A percentile compares a stretch with the other conserved stretches of the same genome.
These are phyloP conservation scores for Iphiclides podalirius DNA, from an alignment of 2,888 invertebrate genomes.

Conservation along the genomic window DNA sequence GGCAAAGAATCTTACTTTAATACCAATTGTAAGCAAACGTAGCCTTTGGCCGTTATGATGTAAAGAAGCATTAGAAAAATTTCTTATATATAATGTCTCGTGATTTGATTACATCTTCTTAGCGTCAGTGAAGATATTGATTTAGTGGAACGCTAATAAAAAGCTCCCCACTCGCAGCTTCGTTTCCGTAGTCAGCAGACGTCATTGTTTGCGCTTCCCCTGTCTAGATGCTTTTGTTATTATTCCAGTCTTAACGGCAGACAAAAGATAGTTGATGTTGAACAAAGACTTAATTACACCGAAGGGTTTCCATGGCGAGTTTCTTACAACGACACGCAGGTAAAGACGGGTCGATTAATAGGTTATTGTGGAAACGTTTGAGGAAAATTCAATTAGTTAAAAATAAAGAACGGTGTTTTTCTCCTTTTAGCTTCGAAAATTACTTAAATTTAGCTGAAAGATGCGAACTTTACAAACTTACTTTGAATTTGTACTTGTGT, in stretches of 20 bases:
- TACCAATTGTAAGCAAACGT: too few species aligned
- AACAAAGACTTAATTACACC: slow-evolving; percentile 72
- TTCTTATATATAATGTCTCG: too few species aligned
- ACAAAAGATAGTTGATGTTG: slow-evolving; percentile 61
- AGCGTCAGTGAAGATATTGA: slow-evolving; percentile 15
- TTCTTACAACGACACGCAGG: slow-evolving; percentile 48
- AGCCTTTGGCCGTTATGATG: too few species aligned
- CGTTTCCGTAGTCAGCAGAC: slow-evolving; percentile 61
- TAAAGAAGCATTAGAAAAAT: too few species aligned
- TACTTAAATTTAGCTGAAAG: too few species aligned
- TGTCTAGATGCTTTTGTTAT: slow-evolving; percentile 63
- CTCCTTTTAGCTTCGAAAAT: too few species aligned
- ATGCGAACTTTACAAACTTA: too few species aligned
- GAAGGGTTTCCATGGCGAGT: slow-evolving; percentile 53
- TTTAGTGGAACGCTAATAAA: slow-evolving; percentile 38
- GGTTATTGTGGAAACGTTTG: background rate
- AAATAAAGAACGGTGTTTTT: background rate
- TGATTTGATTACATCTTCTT: too few species aligned
- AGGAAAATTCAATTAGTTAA: background rate
- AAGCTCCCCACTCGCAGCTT: slow-evolving; percentile 42
- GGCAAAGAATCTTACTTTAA: too few species aligned
- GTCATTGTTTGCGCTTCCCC: slow-evolving; percentile 67
- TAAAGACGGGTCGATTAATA: background rate
- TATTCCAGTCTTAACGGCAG: slow-evolving; percentile 54
- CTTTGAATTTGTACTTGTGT: too few species aligned